Percentiles rank a stretch among this genome's conserved stretches.
phyloP scores from a whole-genome alignment of 2,888 invertebrate genomes.

The Chrysodeixis includens region DNA sequence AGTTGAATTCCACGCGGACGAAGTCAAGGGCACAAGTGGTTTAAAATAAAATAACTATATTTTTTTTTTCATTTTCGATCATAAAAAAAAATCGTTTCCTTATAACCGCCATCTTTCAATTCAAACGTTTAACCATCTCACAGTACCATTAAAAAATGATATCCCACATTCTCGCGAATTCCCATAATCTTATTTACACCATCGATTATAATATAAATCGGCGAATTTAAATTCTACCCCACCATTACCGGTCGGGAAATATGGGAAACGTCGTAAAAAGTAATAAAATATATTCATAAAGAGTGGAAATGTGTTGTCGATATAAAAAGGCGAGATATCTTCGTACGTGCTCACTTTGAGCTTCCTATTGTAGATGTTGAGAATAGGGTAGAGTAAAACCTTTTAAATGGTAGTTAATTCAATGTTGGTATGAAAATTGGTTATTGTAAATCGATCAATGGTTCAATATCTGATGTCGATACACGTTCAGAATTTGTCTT shows the following conservation, averaged over 20 bases:
- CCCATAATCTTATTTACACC: slow-evolving; percentile 68
- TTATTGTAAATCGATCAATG: no score
- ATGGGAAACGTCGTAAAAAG: slow-evolving; percentile 81
- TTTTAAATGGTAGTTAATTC: background rate
- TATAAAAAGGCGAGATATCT: slow-evolving; percentile 68
- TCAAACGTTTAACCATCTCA: background rate
- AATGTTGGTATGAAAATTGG: background rate
- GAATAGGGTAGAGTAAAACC: background rate
- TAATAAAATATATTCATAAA: slow-evolving; percentile 82
- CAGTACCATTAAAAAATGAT: background rate
- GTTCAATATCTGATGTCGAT: no score
- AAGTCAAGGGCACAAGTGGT: no score
- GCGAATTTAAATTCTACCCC: slow-evolving; percentile 79
- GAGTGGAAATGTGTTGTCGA: slow-evolving; percentile 72
- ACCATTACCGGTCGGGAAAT: slow-evolving; percentile 68
- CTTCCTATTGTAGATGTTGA: slow-evolving; percentile 44
- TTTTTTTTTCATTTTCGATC: background rate
- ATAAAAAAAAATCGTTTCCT: no score
- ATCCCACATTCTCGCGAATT: slow-evolving; percentile 12
- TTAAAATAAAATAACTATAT: no score
- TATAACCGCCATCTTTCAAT: no score
- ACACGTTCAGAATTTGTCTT: no score
- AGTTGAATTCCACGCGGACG: no score
- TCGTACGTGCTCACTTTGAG: slow-evolving; percentile 64
- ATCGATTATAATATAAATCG: slow-evolving; percentile 87